Evolutionary conservation across 2,797 vertebrate genomes (phyloP).

Genomic region (Anabacerthia variegaticeps): DNA sequence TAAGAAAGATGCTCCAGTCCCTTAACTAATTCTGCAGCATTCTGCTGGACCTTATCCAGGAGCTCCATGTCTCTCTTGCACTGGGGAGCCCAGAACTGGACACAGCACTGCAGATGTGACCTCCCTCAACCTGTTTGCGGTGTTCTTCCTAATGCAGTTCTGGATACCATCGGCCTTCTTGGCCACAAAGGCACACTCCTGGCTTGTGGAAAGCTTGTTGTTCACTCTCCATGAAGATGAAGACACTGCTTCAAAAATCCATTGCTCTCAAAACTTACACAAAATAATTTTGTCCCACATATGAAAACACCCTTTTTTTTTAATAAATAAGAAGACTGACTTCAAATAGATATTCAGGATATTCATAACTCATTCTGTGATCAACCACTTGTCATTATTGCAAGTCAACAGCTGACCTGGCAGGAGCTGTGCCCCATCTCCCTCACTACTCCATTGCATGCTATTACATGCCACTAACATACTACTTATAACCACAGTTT

Average conservation of each 20-base stretch:
- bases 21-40: background rate
- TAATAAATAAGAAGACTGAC: background rate
- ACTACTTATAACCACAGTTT: background rate
- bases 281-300: background rate
- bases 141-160: background rate
- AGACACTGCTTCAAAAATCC: background rate
- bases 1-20: background rate
- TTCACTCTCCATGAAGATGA: background rate
- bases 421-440: background rate
- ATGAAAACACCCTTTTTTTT: background rate
- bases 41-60: accelerated
- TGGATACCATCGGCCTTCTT: accelerated
- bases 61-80: accelerated
- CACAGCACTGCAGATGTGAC: background rate
- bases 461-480: background rate
- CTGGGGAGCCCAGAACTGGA: background rate
- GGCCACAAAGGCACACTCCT: background rate
- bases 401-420: background rate
- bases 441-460: too few species aligned
- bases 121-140: accelerated
- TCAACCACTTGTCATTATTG: background rate
- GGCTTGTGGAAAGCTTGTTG: background rate
- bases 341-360: background rate
- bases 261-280: background rate
- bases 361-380: background rate